Percentiles rank a stretch among this genome's conserved stretches.
phyloP scores from a whole-genome alignment of 2,113 vertebrate species.

The Calyptommatus sinebrachiatus region DNA sequence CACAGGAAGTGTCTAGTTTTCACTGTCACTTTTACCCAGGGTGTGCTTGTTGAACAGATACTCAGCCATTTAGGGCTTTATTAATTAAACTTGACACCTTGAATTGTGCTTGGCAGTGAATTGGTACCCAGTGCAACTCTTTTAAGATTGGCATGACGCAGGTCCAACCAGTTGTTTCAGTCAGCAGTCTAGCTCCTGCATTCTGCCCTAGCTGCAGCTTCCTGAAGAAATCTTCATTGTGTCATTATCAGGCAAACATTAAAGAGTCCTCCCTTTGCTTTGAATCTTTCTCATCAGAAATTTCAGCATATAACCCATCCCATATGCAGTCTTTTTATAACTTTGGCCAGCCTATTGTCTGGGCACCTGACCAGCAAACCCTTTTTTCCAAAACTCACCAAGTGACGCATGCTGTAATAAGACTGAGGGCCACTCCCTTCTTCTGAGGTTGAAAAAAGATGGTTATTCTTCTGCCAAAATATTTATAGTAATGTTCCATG shows the following conservation, averaged over 20 bases:
- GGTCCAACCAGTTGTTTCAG: no score
- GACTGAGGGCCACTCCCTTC: neutral
- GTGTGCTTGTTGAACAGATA: no score
- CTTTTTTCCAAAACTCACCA: neutral
- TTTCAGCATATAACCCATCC: neutral
- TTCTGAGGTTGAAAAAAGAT: neutral
- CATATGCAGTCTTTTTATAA: neutral
- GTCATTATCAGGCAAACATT: neutral
- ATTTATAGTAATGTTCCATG: constrained; percentile 17
- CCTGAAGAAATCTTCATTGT: neutral
- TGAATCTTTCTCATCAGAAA: neutral
- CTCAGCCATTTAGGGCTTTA: no score
- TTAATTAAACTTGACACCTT: no score
- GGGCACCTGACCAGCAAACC: neutral
- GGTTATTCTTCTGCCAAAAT: neutral
- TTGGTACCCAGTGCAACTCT: no score
- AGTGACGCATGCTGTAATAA: neutral
- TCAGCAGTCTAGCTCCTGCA: no score
- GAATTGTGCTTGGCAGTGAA: no score
- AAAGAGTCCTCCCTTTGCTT: neutral
- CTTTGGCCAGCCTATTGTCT: neutral
- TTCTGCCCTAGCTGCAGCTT: no score
- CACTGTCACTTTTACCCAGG: no score
- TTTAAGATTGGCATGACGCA: no score
- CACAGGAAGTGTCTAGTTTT: no score